These are phyloP conservation scores for Dendrolimus kikuchii DNA, from an alignment of 1,140 invertebrate genomes.

Conservation along the genomic window DNA sequence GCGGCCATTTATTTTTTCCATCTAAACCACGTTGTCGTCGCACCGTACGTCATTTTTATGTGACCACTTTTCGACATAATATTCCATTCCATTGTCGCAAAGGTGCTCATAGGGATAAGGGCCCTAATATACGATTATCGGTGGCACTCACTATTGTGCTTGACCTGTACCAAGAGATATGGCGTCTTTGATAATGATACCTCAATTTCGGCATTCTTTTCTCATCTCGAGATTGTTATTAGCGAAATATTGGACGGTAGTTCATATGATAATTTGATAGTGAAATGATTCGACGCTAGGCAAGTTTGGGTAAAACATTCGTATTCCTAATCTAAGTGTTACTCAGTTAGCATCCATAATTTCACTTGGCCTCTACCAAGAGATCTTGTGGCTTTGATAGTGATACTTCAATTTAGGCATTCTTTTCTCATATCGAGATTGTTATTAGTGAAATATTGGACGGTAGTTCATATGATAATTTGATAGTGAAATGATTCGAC, in stretches of 20 bases:
- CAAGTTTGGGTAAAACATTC: too few relatives aligned
- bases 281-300: too few relatives aligned
- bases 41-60: slow-evolving; percentile 69
- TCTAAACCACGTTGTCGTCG: slow-evolving; percentile 25
- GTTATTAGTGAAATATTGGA: slow-evolving; percentile 2
- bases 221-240: slow-evolving; percentile 9
- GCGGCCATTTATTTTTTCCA: slow-evolving; percentile 31
- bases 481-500: too few relatives aligned
- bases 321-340: too few relatives aligned
- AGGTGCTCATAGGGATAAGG: slow-evolving; percentile 68
- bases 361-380: too few relatives aligned
- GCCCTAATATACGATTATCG: slow-evolving; percentile 71
- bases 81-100: slow-evolving; percentile 66
- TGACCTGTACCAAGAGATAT: slow-evolving; percentile 65
- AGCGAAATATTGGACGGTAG: not conserved
- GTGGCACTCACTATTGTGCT: slow-evolving; percentile 67
- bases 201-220: slow-evolving; percentile 29
- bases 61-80: slow-evolving; percentile 67
- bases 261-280: too few relatives aligned
- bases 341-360: too few relatives aligned
- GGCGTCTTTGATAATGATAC: slow-evolving; percentile 36
- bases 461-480: too few relatives aligned
- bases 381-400: too few relatives aligned
- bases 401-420: slow-evolving; percentile 11
- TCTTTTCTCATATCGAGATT: slow-evolving; percentile 13